Evolutionary conservation across 2,888 invertebrate genomes (phyloP), one percentile per base, ranked within the genome.

Genomic region (Dinocampus coccinellae): DNA sequence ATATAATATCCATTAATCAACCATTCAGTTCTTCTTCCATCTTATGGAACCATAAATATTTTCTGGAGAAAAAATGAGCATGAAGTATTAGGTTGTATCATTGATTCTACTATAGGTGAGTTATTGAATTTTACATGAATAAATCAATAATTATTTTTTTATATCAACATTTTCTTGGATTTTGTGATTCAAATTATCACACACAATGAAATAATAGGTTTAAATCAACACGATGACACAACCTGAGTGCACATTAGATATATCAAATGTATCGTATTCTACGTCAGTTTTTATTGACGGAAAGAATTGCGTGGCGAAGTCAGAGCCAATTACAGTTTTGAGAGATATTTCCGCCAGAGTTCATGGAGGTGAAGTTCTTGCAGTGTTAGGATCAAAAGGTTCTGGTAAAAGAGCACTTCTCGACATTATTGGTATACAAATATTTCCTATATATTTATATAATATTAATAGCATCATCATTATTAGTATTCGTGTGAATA

Each of bases 371-470:
- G 97, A 98, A 88, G 95, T 98, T 66, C 93, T 97, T 83, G 97
- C 97, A 36, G 93, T 98, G 71, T 89, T 97, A 52, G 98, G 98
- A 10, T 97, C 97, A 0, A 97, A 97, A 90, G 97, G 97, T 93
- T 97, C 97, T 79, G 98, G 98, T 0, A 99, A 99, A 85, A 92
- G 97, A 36, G 97, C 97, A 0, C 91, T 99, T 2, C 89, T 99
- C 7, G 98, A 98, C 86, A 97, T 98, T 7, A 95, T 98, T 70
- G 87, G 87, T 87, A 79, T 29, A 34, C 24, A 6, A 16, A 47
- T 47, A 29, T 20, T 47, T 7, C 9, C 6, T 47, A 16, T 16
- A 6, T 16, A 47, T 47, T 16, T 47, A 29, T 47, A 47, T 6
- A 1, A 47, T 16, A 0, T n/a, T 1, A n/a, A n/a, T 20, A 7